Evolutionary conservation across 2,888 invertebrate genomes (phyloP).

Genomic region (Ryuthela nishihirai): DNA sequence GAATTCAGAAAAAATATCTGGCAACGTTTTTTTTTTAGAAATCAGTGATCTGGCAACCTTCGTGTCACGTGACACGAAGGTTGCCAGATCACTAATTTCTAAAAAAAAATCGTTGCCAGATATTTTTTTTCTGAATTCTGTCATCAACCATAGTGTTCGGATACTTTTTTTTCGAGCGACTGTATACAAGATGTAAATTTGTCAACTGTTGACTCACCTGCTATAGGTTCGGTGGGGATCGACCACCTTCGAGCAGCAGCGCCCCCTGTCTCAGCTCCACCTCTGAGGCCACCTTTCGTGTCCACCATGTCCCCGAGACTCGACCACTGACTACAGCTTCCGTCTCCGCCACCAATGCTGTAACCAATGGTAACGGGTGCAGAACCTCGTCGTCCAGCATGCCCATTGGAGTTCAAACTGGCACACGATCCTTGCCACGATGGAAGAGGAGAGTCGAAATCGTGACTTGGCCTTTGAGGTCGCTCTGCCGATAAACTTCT

Average conservation of each 20-base stretch:
- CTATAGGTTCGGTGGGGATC: conserved; percentile 28
- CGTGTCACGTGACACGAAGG: no score
- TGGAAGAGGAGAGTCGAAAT: conserved; percentile 32
- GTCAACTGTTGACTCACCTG: conserved; percentile 23
- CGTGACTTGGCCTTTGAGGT: conserved; percentile 25
- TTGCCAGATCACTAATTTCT: no score
- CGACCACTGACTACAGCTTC: conserved; percentile 5
- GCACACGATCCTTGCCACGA: conserved; percentile 25
- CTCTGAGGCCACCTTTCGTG: conserved; percentile 9
- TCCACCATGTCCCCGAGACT: conserved; percentile 5
- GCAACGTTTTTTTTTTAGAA: no score
- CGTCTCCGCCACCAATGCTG: not conserved
- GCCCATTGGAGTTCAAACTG: conserved; percentile 20
- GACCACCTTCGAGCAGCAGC: conserved; percentile 34
- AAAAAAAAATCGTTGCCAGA: no score
- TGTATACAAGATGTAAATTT: no score
- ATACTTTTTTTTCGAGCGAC: no score
- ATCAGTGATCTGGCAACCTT: no score
- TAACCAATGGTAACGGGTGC: conserved; percentile 40
- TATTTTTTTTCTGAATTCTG: no score
- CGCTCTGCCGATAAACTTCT: conserved; percentile 37
- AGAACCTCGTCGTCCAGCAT: conserved; percentile 39
- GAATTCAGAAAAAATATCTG: no score
- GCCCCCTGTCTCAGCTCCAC: conserved; percentile 11
- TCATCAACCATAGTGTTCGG: no score